Conservation (phyloP, 2,888 invertebrate genomes). For the Drepana falcataria region DNA sequence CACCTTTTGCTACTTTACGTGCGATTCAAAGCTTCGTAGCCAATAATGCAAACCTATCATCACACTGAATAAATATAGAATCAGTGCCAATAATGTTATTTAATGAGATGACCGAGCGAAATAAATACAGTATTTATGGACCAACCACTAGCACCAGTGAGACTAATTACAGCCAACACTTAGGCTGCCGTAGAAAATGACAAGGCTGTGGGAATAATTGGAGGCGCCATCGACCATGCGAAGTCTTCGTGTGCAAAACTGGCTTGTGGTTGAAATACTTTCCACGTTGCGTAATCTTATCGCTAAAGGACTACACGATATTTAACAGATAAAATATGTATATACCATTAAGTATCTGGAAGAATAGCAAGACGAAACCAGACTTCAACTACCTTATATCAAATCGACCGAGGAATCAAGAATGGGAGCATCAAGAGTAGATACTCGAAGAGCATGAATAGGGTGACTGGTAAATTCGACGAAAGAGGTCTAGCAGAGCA, state of each 20-base stretch:
- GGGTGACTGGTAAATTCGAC: too few relatives aligned
- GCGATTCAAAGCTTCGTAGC: background rate
- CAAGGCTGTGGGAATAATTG: constrained; percentile 2
- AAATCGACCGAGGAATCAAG: too few relatives aligned
- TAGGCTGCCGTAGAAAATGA: constrained; percentile 2
- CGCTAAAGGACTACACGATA: background rate
- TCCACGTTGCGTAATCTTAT: constrained; percentile 22
- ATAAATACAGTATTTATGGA: background rate
- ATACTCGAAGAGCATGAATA: too few relatives aligned
- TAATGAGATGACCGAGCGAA: background rate
- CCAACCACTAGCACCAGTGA: background rate
- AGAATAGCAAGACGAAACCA: too few relatives aligned
- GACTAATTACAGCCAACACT: background rate
- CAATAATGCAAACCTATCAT: background rate
- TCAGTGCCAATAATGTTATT: background rate
- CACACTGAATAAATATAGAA: background rate
- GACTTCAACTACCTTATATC: too few relatives aligned
- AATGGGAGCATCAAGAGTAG: too few relatives aligned
- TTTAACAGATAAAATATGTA: too few relatives aligned
- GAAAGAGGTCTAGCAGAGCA: too few relatives aligned
- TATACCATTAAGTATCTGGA: too few relatives aligned
- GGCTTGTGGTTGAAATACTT: constrained; percentile 19
- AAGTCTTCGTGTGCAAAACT: background rate
- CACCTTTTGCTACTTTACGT: too few relatives aligned
- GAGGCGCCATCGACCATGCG: background rate